Conservation (phyloP, 2,113 vertebrate genomes). For the Sinocyclocheilus grahami region DNA sequence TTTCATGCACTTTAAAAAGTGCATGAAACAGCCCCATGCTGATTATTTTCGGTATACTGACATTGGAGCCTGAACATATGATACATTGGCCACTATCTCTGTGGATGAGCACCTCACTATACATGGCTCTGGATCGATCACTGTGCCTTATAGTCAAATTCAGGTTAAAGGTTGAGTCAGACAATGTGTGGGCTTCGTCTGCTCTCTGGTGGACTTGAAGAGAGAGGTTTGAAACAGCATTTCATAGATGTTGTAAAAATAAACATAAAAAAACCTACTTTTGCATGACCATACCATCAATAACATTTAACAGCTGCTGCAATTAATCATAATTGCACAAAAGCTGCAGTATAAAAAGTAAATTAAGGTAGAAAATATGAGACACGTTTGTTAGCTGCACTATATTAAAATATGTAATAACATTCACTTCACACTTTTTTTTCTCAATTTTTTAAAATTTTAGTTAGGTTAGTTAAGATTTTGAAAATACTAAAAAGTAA, state of each 20-base stretch:
- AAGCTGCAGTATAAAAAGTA: not conserved
- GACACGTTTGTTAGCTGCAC: not conserved
- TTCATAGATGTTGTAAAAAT: not conserved
- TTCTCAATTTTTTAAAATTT: not conserved
- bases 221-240: not conserved
- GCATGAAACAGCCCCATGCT: not conserved
- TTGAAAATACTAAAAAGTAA: not conserved
- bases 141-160: not conserved
- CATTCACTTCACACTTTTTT: not conserved
- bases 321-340: not conserved
- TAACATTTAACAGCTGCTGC: not conserved
- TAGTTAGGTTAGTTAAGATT: not conserved
- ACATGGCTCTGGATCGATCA: conserved; percentile 28
- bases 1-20: too few species aligned
- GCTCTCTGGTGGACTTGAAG: conserved; percentile 40
- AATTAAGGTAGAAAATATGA: not conserved
- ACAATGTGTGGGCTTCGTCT: conserved; percentile 19
- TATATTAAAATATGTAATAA: not conserved
- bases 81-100: not conserved
- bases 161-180: conserved; percentile 15
- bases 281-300: not conserved
- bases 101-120: conserved; percentile 39
- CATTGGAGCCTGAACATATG: not conserved
- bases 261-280: not conserved
- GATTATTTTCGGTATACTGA: conserved; percentile 1